These are phyloP conservation scores for Isoperla grammatica DNA, from an alignment of 2,888 invertebrate species.

Conservation along the genomic window DNA sequence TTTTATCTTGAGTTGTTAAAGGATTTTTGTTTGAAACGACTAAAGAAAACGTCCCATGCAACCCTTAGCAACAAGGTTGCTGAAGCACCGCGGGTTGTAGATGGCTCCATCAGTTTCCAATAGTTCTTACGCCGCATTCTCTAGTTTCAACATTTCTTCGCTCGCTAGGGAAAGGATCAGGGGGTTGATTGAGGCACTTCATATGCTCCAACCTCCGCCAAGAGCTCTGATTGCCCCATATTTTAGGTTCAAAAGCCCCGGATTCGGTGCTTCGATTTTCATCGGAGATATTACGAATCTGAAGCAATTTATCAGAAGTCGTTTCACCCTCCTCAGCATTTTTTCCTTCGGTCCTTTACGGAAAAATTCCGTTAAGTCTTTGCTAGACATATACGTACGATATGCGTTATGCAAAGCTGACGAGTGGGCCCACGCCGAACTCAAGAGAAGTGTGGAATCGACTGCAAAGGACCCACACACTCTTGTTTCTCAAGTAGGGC, in stretches of 20 bases:
- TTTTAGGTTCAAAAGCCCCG: constrained; percentile 8
- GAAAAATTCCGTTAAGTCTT: too few species aligned
- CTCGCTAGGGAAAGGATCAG: constrained; percentile 1
- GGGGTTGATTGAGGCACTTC: constrained; percentile 14
- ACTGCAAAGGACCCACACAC: too few species aligned
- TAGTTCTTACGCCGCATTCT: not conserved
- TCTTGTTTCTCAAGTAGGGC: too few species aligned
- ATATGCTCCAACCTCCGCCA: constrained; percentile 6
- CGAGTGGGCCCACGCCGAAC: too few species aligned
- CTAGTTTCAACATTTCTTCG: not conserved
- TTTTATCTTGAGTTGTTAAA: too few species aligned
- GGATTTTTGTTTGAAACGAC: too few species aligned
- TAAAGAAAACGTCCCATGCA: not conserved
- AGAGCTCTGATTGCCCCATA: constrained; percentile 16
- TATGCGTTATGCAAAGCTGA: too few species aligned
- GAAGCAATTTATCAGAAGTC: constrained; percentile 15
- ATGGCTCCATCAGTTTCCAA: constrained; percentile 12
- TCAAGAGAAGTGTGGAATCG: too few species aligned
- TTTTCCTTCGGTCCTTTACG: not conserved
- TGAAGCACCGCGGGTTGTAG: not conserved
- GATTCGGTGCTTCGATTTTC: constrained; percentile 16
- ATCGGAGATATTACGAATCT: constrained; percentile 18
- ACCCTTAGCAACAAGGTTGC: not conserved
- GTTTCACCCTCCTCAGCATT: constrained; percentile 7
- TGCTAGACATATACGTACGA: too few species aligned